phyloP scores from a whole-genome alignment of 2,113 vertebrate genomes.

The Tachysurus vachellii region DNA sequence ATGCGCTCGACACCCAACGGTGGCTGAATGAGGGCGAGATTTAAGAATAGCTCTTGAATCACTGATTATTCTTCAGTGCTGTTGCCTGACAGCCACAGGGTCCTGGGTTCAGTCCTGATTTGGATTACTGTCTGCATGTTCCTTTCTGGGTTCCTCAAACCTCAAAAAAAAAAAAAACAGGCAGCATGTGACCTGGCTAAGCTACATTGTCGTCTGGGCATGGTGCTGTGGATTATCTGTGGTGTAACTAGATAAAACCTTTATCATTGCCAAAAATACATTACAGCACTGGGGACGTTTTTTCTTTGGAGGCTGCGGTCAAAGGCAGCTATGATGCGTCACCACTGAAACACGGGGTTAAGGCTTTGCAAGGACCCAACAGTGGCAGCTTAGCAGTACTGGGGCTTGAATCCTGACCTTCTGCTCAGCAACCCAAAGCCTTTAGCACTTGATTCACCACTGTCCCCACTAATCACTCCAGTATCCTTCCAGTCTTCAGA shows the following conservation, averaged over 20 bases:
- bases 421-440: too few species aligned
- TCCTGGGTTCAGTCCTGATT: neutral
- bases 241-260: neutral
- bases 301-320: too few species aligned
- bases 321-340: too few species aligned
- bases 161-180: neutral
- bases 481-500: too few species aligned
- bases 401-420: too few species aligned
- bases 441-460: too few species aligned
- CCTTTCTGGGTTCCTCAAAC: neutral
- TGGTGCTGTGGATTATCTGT: neutral
- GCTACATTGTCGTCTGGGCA: neutral
- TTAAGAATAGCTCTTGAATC: conserved; percentile 2
- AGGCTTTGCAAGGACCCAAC: too few species aligned
- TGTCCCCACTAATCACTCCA: neutral
- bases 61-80: neutral
- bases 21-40: neutral
- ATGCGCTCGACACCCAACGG: conserved; percentile 31
- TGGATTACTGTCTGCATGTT: neutral
- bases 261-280: too few species aligned
- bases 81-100: neutral
- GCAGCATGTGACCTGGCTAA: neutral
- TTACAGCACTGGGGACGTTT: too few species aligned
- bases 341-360: too few species aligned
- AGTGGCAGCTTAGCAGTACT: too few species aligned